Percentiles rank a stretch among this genome's conserved stretches.
phyloP scores from a whole-genome alignment of 2,113 vertebrate species.

The Xerus inauris region DNA sequence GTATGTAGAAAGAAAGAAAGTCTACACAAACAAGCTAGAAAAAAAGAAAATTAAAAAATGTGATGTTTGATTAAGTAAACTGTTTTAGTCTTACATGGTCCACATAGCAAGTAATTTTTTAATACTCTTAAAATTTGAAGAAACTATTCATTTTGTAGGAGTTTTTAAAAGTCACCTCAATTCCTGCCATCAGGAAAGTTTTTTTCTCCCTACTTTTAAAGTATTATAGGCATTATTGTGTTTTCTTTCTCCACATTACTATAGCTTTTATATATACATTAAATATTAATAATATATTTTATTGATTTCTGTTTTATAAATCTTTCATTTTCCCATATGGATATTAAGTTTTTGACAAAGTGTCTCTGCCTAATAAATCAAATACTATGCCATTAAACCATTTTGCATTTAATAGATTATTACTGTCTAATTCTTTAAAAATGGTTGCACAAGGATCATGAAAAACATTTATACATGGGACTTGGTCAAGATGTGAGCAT shows the following conservation, averaged over 20 bases:
- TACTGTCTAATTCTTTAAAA: not conserved
- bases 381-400: not conserved
- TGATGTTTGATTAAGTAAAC: not conserved
- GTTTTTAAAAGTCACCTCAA: not conserved
- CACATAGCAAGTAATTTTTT: not conserved
- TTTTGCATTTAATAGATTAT: not conserved
- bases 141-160: not conserved
- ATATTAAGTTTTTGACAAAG: constrained; percentile 1
- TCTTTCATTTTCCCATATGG: not conserved
- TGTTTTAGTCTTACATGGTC: not conserved
- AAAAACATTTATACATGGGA: not conserved
- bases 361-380: not conserved
- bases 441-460: not conserved
- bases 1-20: not conserved
- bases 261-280: not conserved
- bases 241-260: not conserved
- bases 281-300: not conserved
- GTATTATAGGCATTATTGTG: not conserved
- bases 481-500: not conserved
- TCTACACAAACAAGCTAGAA: not conserved
- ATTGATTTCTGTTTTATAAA: not conserved
- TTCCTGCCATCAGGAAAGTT: not conserved
- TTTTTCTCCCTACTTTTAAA: constrained; percentile 2
- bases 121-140: not conserved
- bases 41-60: not conserved